Evolutionary conservation across 2,888 invertebrate genomes (phyloP).

Genomic region (Sarcophaga carnaria): DNA sequence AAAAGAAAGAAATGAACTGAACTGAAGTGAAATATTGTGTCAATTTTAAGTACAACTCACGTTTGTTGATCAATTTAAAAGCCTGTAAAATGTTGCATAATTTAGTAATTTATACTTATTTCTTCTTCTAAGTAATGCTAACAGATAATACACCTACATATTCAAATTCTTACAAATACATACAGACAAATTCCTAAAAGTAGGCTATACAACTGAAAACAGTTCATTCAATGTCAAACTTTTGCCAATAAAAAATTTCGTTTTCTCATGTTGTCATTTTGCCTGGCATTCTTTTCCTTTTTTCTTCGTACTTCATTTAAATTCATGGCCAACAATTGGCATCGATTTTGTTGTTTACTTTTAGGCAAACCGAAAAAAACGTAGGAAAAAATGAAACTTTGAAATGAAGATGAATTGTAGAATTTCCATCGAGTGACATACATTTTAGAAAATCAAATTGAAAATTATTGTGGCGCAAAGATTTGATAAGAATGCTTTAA

Average conservation of each 20-base stretch:
- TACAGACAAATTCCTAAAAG: constrained; percentile 1
- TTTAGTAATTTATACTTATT: constrained; percentile 54
- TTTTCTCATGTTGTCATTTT: constrained; percentile 26
- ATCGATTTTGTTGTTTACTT: constrained; percentile 55
- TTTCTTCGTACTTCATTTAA: constrained; percentile 56
- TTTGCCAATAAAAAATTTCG: not conserved
- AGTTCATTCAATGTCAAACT: constrained; percentile 29
- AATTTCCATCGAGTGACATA: constrained; percentile 18
- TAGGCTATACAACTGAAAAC: not conserved
- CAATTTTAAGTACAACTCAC: constrained; percentile 58
- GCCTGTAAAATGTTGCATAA: constrained; percentile 57
- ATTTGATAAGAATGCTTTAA: not conserved
- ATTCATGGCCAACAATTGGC: constrained; percentile 65
- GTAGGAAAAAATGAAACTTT: not conserved
- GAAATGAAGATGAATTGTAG: constrained; percentile 37
- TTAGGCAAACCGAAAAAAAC: not conserved
- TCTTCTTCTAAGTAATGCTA: not conserved
- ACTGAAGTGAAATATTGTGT: constrained; percentile 32
- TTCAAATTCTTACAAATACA: not conserved
- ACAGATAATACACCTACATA: not conserved
- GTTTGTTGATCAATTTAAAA: constrained; percentile 64
- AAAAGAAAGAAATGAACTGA: not conserved
- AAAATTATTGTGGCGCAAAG: constrained; percentile 30
- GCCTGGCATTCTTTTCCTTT: not conserved
- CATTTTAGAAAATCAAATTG: constrained; percentile 24